Percentiles rank a stretch among this genome's conserved stretches.
Conservation (phyloP, 1,140 invertebrate species). For the Pygmarrhopalites habei region DNA sequence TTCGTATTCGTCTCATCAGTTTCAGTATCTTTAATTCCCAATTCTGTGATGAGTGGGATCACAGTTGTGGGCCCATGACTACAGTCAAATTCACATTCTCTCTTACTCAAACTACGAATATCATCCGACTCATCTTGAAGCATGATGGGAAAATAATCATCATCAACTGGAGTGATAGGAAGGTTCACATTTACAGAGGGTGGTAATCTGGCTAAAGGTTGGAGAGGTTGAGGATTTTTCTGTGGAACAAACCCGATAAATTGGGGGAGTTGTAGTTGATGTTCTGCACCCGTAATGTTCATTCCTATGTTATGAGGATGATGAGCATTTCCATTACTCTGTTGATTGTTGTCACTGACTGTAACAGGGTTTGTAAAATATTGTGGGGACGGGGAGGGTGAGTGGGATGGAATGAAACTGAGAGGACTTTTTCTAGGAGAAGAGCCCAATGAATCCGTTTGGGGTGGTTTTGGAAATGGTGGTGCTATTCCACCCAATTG, state of each 20-base stretch:
- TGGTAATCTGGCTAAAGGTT: constrained; percentile 8
- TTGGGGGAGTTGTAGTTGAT: background rate
- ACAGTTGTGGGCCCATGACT: constrained; percentile 27
- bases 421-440: constrained; percentile 5
- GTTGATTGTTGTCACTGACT: constrained; percentile 12
- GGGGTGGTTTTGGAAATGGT: background rate
- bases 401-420: background rate
- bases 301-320: too few relatives aligned
- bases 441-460: constrained; percentile 2
- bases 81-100: constrained; percentile 14
- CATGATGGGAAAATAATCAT: constrained; percentile 16
- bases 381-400: constrained; percentile 3
- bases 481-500: background rate
- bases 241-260: constrained; percentile 6
- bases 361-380: background rate
- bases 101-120: background rate
- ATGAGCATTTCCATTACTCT: background rate
- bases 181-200: background rate
- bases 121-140: constrained; percentile 11
- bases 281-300: background rate
- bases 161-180: background rate
- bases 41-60: constrained; percentile 37
- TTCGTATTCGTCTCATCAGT: background rate
- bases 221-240: constrained; percentile 17
- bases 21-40: constrained; percentile 33